Percentiles rank a stretch among this genome's conserved stretches.
Conservation (phyloP, 2,888 invertebrate species). For the Lasius platythorax region DNA sequence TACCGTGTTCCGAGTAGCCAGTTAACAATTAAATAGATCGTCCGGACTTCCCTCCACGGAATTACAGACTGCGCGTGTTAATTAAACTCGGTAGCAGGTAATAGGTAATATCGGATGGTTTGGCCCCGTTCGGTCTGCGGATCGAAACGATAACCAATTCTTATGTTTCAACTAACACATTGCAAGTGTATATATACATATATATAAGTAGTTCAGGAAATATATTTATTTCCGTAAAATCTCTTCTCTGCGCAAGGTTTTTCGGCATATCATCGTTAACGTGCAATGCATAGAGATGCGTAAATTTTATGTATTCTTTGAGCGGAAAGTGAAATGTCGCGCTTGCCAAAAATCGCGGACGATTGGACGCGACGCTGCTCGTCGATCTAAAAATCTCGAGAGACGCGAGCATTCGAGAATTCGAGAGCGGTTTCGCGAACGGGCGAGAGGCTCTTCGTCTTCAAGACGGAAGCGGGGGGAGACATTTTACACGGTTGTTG, state of each 20-base stretch:
- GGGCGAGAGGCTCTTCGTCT: constrained; percentile 14
- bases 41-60: constrained; percentile 25
- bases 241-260: not conserved
- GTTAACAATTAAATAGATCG: constrained; percentile 62
- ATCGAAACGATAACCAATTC: not conserved
- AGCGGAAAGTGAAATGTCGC: not conserved
- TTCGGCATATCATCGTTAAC: not conserved
- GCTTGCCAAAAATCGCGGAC: constrained; percentile 8
- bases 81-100: constrained; percentile 36
- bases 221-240: constrained; percentile 11
- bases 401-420: not conserved
- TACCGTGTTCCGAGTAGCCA: constrained; percentile 38
- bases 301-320: not conserved
- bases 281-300: not conserved
- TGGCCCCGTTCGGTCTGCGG: not conserved
- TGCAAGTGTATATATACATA: not conserved
- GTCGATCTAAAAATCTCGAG: constrained; percentile 27
- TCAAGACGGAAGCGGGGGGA: constrained; percentile 2
- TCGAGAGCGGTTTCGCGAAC: not conserved
- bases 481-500: constrained; percentile 49
- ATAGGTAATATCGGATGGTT: constrained; percentile 12
- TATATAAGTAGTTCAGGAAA: not conserved
- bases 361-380: not conserved
- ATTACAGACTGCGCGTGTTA: constrained; percentile 31
- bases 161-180: not conserved